These are phyloP conservation scores for Fringilla coelebs DNA, from an alignment of 2,797 vertebrate genomes.

Conservation along the genomic window DNA sequence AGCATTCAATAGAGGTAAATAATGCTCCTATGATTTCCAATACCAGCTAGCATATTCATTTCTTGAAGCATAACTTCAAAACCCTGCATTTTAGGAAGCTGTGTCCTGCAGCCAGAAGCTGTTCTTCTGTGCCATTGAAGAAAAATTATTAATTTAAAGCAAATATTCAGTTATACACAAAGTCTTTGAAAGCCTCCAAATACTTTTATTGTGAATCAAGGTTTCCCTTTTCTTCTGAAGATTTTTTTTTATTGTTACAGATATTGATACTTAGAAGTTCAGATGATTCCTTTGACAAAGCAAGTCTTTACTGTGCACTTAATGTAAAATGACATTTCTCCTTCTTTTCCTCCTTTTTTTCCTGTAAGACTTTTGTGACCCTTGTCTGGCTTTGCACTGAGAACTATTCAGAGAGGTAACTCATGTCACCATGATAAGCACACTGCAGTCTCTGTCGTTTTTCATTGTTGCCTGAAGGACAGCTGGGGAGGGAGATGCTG, in stretches of 20 bases:
- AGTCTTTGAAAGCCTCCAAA: background rate
- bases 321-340: slow-evolving; percentile 11
- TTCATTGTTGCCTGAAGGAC: slow-evolving; percentile 67
- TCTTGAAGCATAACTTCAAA: slow-evolving; percentile 35
- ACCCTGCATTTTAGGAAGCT: slow-evolving; percentile 14
- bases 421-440: slow-evolving; percentile 47
- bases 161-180: background rate
- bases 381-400: slow-evolving; percentile 42
- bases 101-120: background rate
- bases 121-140: background rate
- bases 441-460: slow-evolving; percentile 55
- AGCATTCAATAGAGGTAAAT: slow-evolving; percentile 51
- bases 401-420: slow-evolving; percentile 42
- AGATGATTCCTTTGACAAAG: background rate
- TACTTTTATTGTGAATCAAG: background rate
- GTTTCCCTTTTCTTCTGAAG: slow-evolving; percentile 6
- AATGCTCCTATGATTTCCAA: slow-evolving; percentile 42
- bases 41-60: background rate
- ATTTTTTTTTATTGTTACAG: background rate
- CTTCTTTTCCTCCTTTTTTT: background rate
- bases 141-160: slow-evolving; percentile 19
- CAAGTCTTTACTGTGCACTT: slow-evolving; percentile 1
- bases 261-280: slow-evolving; percentile 15
- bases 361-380: background rate
- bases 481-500: slow-evolving; percentile 13